Conservation (phyloP, 2,888 invertebrate genomes). For the Hyppa rectilinea region DNA sequence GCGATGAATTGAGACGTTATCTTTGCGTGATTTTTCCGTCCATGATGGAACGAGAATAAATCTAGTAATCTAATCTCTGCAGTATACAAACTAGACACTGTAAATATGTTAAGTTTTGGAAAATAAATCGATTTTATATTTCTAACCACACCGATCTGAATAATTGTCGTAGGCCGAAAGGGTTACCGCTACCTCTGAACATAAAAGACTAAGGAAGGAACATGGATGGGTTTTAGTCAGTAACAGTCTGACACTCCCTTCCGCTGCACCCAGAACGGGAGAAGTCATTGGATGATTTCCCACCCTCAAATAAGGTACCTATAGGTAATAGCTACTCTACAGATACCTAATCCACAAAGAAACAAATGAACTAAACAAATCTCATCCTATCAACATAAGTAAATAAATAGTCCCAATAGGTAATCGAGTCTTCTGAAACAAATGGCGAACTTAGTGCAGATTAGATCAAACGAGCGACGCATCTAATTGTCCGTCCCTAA, state of each 20-base stretch:
- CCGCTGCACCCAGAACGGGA: too few relatives aligned
- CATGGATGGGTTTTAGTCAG: too few relatives aligned
- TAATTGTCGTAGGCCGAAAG: too few relatives aligned
- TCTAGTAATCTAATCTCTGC: not conserved
- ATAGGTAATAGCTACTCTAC: not conserved
- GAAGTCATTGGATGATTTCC: too few relatives aligned
- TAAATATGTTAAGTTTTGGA: not conserved
- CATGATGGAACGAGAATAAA: not conserved
- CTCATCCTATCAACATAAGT: conserved; percentile 52
- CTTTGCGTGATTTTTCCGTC: conserved; percentile 24
- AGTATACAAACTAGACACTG: too few relatives aligned
- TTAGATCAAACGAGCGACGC: conserved; percentile 74
- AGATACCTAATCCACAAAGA: not conserved
- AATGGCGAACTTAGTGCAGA: conserved; percentile 71
- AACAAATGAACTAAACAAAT: conserved; percentile 39
- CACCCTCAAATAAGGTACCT: too few relatives aligned
- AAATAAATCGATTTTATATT: not conserved
- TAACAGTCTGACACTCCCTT: too few relatives aligned
- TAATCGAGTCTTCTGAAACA: conserved; percentile 67
- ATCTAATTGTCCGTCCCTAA: conserved; percentile 75
- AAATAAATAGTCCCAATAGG: conserved; percentile 59
- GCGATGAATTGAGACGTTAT: conserved; percentile 50
- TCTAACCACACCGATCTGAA: not conserved
- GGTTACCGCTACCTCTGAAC: too few relatives aligned
- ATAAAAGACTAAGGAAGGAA: too few relatives aligned